Base-by-base conservation (phyloP, 2,888 invertebrate species). In the Drosophila aldrichi region DNA sequence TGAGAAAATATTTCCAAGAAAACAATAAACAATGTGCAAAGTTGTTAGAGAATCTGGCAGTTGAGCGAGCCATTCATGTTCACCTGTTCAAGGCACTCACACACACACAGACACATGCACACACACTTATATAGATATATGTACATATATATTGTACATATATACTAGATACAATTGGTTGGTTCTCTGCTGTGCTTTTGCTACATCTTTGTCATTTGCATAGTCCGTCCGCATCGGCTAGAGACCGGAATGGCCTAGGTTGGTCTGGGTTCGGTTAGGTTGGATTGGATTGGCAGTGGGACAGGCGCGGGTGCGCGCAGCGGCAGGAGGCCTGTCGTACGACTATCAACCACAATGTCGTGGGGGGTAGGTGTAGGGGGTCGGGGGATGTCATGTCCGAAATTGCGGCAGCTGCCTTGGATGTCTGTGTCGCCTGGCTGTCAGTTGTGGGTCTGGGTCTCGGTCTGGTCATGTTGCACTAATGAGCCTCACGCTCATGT, bases 391-490 rank as follows among this genome's bases (percentile, higher is more conserved):
- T 44, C 44, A 59, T 44, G 43, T 52, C 40, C 49, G 40, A 68
- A 67, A 51, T 44, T 64, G 51, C 51, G 34, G 56, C 77, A 66
- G 60, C 77, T 77, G 68, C 56, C 58, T 58, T 40, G 18, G 25
- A 48, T 70, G 54, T 74, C 63, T 41, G 36, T 3, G 41, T 34
- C 29, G 56, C 34, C 29, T 51, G 38, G 20, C 18, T 67, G 68
- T 64, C 66, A 51, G 29, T 36, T 59, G 54, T 41, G 48, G 59
- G 56, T 74, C 43, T 59, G 58, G 67, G 62, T 76, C 79, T 78
- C 52, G 79, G 75, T 71, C 79, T 75, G 68, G 77, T 79, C 79
- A 75, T 75, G 76, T 77, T 79, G 76, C 71, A 72, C 79, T 77
- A 79, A 79, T 77, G 67, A 77, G 79, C 79, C 38, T 77, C 58